Percentiles rank a stretch among this genome's conserved stretches.
Conservation (phyloP, 2,888 invertebrate genomes). For the Ischnus inquisitorius region DNA sequence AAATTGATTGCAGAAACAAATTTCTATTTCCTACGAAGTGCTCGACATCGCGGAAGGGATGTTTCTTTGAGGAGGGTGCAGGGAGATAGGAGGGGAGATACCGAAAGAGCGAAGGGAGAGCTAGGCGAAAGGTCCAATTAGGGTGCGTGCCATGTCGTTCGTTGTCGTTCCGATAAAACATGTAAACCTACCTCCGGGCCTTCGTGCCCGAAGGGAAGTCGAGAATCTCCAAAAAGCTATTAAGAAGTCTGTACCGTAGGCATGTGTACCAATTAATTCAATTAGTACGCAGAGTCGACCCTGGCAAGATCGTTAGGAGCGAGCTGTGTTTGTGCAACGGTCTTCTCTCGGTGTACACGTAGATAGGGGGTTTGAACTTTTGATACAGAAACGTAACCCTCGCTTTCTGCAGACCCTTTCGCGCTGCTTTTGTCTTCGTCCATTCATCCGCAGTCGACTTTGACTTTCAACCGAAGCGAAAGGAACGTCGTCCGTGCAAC, state of each 20-base stretch:
- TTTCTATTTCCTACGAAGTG: conserved; percentile 10
- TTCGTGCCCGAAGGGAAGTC: conserved; percentile 26
- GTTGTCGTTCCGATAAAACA: conserved; percentile 52
- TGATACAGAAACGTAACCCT: conserved; percentile 29
- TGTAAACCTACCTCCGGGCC: conserved; percentile 47
- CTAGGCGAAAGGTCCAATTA: conserved; percentile 54
- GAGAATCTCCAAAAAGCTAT: conserved; percentile 57
- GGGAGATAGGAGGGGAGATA: not conserved
- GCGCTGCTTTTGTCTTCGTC: conserved; percentile 11
- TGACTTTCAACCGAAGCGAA: conserved; percentile 15
- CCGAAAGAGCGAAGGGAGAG: conserved; percentile 15
- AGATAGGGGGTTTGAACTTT: conserved; percentile 27
- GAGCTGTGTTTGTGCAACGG: not conserved
- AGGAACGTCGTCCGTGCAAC: too few relatives aligned
- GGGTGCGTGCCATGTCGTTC: conserved; percentile 50
- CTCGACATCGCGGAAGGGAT: conserved; percentile 26
- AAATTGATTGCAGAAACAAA: conserved; percentile 58
- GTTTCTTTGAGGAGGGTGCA: conserved; percentile 7
- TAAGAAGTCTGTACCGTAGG: conserved; percentile 45
- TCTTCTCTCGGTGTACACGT: not conserved
- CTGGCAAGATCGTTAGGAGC: conserved; percentile 41
- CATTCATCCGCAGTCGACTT: conserved; percentile 15
- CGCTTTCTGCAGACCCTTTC: conserved; percentile 32
- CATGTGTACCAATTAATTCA: conserved; percentile 56
- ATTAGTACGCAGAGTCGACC: conserved; percentile 45